A percentile compares a stretch with the other conserved stretches of the same genome.
Conservation (phyloP, 2,888 invertebrate species). For the Conus canariensis region DNA sequence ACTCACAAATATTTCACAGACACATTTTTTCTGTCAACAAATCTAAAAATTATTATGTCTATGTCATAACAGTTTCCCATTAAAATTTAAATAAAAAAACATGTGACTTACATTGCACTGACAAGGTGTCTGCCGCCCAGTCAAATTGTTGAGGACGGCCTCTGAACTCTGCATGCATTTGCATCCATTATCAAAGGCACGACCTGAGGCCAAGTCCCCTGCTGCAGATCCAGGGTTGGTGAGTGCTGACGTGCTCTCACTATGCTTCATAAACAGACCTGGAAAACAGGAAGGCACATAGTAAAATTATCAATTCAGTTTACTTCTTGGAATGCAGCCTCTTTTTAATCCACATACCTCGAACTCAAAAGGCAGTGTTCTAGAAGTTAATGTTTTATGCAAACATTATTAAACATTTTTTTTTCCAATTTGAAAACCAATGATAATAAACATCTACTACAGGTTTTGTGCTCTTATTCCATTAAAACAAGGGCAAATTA, state of each 20-base stretch:
- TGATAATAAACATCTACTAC: neutral
- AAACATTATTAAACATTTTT: neutral
- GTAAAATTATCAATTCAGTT: neutral
- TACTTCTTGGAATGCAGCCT: neutral
- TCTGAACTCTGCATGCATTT: constrained; percentile 86
- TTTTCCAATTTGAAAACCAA: neutral
- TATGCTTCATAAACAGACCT: constrained; percentile 69
- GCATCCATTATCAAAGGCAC: constrained; percentile 98
- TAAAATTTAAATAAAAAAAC: no score
- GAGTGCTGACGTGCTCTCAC: constrained; percentile 61
- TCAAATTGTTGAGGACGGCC: constrained; percentile 88
- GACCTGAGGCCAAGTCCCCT: constrained; percentile 91
- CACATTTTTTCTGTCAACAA: no score
- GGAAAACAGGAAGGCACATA: constrained; percentile 37
- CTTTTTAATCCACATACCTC: neutral
- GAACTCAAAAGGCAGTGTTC: no score
- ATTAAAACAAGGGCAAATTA: no score
- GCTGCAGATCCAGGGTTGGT: constrained; percentile 50
- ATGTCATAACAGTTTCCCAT: no score
- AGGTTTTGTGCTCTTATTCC: no score
- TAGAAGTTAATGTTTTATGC: no score
- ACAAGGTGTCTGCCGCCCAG: constrained; percentile 87
- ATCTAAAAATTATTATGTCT: no score
- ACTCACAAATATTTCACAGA: no score
- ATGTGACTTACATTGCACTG: constrained; percentile 80